These are phyloP conservation scores for Hyles lineata DNA, from an alignment of 2,888 invertebrate genomes.

Conservation along the genomic window DNA sequence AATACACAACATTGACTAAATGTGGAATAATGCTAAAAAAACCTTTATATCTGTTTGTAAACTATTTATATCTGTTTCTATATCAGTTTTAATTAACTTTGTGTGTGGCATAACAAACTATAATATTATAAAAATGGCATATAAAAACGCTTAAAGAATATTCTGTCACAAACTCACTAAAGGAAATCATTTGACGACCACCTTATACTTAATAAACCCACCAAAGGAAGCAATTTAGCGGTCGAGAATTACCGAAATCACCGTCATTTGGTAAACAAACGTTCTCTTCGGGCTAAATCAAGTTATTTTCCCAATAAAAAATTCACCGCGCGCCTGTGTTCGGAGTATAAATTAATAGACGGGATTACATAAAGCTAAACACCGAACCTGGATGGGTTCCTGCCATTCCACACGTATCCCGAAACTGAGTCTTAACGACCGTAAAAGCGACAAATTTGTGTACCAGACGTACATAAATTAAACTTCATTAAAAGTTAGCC, in stretches of 20 bases:
- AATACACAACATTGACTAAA: too few species aligned
- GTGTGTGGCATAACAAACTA: constrained; percentile 12
- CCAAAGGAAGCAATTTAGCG: constrained; percentile 54
- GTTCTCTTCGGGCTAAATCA: constrained; percentile 45
- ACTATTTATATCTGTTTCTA: too few species aligned
- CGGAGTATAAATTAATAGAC: constrained; percentile 60
- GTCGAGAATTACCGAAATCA: constrained; percentile 24
- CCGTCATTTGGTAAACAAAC: constrained; percentile 40
- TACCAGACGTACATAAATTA: constrained; percentile 61
- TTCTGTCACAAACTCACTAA: background rate
- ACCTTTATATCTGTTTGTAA: too few species aligned
- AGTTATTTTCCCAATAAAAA: constrained; percentile 49
- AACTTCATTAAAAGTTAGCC: constrained; percentile 75
- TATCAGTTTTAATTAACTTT: background rate
- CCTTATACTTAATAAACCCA: constrained; percentile 8
- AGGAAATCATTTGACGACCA: background rate
- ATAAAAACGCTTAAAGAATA: constrained; percentile 14
- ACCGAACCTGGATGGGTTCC: constrained; percentile 53
- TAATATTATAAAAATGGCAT: constrained; percentile 19
- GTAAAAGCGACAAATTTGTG: constrained; percentile 77
- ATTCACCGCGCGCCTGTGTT: constrained; percentile 43
- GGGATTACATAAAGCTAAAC: constrained; percentile 72
- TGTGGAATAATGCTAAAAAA: too few species aligned
- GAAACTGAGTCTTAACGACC: constrained; percentile 63
- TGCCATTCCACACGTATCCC: constrained; percentile 61